phyloP scores from a whole-genome alignment of 2,797 vertebrate genomes.

The Psittacula echo region DNA sequence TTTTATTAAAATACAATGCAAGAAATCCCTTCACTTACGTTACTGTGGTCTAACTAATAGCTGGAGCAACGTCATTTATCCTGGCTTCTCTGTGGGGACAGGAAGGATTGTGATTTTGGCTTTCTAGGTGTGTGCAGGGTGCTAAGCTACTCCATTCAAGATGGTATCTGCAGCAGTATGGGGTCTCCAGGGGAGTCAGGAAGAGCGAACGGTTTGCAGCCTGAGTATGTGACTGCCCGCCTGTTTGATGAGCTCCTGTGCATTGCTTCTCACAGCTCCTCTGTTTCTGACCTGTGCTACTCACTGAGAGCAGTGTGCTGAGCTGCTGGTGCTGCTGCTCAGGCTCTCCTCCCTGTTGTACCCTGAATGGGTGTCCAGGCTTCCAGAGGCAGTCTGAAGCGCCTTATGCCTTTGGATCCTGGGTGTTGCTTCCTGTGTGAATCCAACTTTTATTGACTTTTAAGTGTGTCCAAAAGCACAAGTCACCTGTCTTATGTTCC shows the following conservation, averaged over 20 bases:
- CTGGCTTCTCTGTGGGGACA: background rate
- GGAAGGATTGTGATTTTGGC: background rate
- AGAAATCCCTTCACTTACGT: background rate
- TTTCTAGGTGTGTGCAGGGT: background rate
- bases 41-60: constrained; percentile 12
- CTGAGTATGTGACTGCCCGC: background rate
- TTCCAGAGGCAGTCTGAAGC: background rate
- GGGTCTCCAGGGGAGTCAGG: background rate
- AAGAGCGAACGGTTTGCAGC: background rate
- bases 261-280: background rate
- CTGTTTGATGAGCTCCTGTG: accelerated
- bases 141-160: background rate
- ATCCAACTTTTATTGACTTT: background rate
- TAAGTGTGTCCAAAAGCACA: background rate
- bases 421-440: background rate
- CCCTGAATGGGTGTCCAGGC: no score
- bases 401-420: background rate
- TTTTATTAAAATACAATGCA: background rate
- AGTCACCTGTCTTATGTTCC: background rate
- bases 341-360: accelerated
- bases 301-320: accelerated
- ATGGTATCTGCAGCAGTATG: background rate
- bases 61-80: background rate
- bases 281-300: background rate
- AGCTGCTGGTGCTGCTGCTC: accelerated